phyloP scores from a whole-genome alignment of 30 jellyfish, hydroid and myxozoan genomes.

The Chrysaora quinquecirrha region DNA sequence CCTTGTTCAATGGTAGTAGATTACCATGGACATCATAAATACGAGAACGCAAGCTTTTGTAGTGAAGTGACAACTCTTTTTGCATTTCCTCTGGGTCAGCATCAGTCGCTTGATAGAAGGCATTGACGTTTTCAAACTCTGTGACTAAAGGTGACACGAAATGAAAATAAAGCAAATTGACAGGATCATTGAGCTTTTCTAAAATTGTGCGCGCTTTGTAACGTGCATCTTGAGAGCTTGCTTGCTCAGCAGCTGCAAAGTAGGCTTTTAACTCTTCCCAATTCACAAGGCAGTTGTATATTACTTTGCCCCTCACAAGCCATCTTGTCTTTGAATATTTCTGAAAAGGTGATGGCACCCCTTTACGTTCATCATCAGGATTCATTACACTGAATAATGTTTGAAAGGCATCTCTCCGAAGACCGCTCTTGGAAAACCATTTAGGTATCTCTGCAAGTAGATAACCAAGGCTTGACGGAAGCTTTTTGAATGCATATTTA shows the following conservation, averaged over 20 bases:
- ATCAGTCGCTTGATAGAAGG: constrained; percentile 72
- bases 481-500: constrained; percentile 59
- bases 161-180: constrained; percentile 57
- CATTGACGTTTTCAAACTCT: constrained; percentile 70
- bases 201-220: constrained; percentile 66
- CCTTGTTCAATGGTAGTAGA: constrained; percentile 26
- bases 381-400: constrained; percentile 40
- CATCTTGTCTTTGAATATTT: constrained; percentile 64
- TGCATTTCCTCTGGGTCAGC: constrained; percentile 80
- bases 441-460: constrained; percentile 75
- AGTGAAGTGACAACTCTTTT: constrained; percentile 27
- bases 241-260: constrained; percentile 69
- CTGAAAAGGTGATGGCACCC: constrained; percentile 62
- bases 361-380: constrained; percentile 63
- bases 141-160: constrained; percentile 65
- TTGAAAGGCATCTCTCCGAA: constrained; percentile 73
- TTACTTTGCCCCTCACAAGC: constrained; percentile 73
- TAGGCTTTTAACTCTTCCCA: constrained; percentile 79
- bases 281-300: constrained; percentile 57
- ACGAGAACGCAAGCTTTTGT: constrained; percentile 47
- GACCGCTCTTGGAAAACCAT: constrained; percentile 77
- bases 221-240: constrained; percentile 50
- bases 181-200: constrained; percentile 64
- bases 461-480: constrained; percentile 75
- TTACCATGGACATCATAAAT: constrained; percentile 40